A percentile compares a stretch with the other conserved stretches of the same genome.
Evolutionary conservation across 64 coral and sea anemone species (phyloP).

Genomic region (Actinia equina): DNA sequence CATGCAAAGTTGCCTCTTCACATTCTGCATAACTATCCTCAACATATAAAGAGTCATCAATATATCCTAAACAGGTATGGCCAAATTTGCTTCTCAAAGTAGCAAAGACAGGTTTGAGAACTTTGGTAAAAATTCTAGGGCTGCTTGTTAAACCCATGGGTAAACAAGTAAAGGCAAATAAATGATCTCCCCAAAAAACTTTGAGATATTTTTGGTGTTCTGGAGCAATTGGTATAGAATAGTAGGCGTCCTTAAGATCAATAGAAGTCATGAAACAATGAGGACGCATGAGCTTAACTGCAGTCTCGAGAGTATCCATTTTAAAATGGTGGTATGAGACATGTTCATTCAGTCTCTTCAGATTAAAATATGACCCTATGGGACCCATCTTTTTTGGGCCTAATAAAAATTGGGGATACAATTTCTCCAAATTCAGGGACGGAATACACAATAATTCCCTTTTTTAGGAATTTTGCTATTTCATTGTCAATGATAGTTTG

Average conservation of each 20-base stretch:
- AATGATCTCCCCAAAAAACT: neutral
- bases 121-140: conserved; percentile 28
- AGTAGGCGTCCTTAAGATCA: neutral
- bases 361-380: conserved; percentile 19
- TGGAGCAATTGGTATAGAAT: neutral
- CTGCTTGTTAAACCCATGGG: neutral
- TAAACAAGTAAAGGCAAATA: neutral
- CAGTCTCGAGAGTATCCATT: neutral
- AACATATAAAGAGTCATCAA: conserved; percentile 18
- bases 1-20: neutral
- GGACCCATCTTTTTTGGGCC: conserved; percentile 14
- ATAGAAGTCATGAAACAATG: conserved; percentile 3
- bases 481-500: neutral
- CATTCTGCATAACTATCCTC: neutral
- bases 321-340: conserved; percentile 26
- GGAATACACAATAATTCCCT: too few relatives aligned
- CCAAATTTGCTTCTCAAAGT: neutral
- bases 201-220: neutral
- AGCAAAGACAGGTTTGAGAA: conserved; percentile 44
- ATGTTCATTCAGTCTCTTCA: conserved; percentile 14
- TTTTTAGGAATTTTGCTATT: neutral
- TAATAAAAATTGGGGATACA: conserved; percentile 24
- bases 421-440: neutral
- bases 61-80: neutral
- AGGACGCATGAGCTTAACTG: neutral